phyloP scores from a whole-genome alignment of 1,140 invertebrate species.

The Tetramorium parvispinum region DNA sequence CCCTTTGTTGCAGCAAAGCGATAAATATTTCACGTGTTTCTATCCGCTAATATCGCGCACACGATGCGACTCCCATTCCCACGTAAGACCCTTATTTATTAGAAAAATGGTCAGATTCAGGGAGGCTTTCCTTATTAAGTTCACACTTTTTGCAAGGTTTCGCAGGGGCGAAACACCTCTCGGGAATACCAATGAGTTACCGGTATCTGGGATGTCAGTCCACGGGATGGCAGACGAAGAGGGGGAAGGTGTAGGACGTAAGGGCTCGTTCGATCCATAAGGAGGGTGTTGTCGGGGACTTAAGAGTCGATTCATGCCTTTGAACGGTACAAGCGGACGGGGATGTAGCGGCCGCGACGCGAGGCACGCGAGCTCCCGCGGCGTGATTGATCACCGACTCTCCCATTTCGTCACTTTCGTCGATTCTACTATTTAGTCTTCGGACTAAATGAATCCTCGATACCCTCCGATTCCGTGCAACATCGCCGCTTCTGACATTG shows the following conservation, averaged over 20 bases:
- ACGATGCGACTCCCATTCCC: neutral
- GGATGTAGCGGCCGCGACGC: conserved; percentile 46
- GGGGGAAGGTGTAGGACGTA: conserved; percentile 27
- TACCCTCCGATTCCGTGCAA: no score
- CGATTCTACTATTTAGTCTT: conserved; percentile 3
- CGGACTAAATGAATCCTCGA: conserved; percentile 12
- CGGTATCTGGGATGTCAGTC: conserved; percentile 65
- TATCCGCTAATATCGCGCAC: conserved; percentile 10
- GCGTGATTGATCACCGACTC: conserved; percentile 47
- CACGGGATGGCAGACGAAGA: conserved; percentile 50
- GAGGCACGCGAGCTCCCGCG: conserved; percentile 8
- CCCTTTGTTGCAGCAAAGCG: neutral
- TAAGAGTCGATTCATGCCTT: conserved; percentile 63
- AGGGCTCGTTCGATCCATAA: conserved; percentile 61
- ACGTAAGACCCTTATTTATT: conserved; percentile 33
- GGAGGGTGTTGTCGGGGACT: conserved; percentile 60
- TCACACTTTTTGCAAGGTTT: conserved; percentile 85
- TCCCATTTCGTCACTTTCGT: conserved; percentile 38
- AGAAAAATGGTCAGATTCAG: conserved; percentile 77
- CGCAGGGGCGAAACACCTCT: conserved; percentile 74
- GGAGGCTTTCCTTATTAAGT: conserved; percentile 86
- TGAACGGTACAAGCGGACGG: conserved; percentile 37
- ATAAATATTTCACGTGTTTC: neutral
- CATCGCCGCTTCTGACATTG: neutral
- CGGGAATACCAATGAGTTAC: conserved; percentile 84